A percentile compares a stretch with the other conserved stretches of the same genome.
These are phyloP conservation scores for Hydrotaea diabolus DNA, from an alignment of 2,888 invertebrate species.

Conservation along the genomic window DNA sequence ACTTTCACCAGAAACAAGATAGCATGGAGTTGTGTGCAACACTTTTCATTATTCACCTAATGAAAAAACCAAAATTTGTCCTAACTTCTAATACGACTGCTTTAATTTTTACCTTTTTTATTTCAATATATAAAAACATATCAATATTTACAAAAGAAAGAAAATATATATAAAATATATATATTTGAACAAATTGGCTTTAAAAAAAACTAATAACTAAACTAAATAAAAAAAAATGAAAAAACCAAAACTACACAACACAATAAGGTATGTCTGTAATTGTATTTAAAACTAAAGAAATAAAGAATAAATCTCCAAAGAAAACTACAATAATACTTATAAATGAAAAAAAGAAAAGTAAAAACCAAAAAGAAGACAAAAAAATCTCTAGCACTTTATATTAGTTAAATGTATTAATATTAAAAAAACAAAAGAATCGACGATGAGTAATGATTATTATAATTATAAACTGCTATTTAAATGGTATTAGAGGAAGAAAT, in stretches of 20 bases:
- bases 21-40: too few relatives aligned
- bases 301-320: slow-evolving; percentile 5
- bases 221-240: not conserved
- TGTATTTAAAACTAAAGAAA: slow-evolving; percentile 48
- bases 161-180: slow-evolving; percentile 23
- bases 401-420: slow-evolving; percentile 60
- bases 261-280: slow-evolving; percentile 63
- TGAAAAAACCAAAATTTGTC: not conserved
- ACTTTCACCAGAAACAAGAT: not conserved
- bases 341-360: slow-evolving; percentile 25
- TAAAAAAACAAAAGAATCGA: not conserved
- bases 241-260: slow-evolving; percentile 44
- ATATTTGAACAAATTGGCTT: slow-evolving; percentile 57
- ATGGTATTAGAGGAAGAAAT: slow-evolving; percentile 59
- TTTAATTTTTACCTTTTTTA: slow-evolving; percentile 8
- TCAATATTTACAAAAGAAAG: slow-evolving; percentile 35
- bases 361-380: slow-evolving; percentile 27
- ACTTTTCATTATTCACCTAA: too few relatives aligned
- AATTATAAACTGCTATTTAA: slow-evolving; percentile 58
- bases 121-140: slow-evolving; percentile 32
- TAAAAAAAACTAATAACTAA: slow-evolving; percentile 27
- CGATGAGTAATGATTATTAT: slow-evolving; percentile 10
- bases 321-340: slow-evolving; percentile 31
- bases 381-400: slow-evolving; percentile 60
- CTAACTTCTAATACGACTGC: too few relatives aligned